Evolutionary conservation across 2,888 invertebrate species (phyloP).

Genomic region (Agrilus biguttatus): DNA sequence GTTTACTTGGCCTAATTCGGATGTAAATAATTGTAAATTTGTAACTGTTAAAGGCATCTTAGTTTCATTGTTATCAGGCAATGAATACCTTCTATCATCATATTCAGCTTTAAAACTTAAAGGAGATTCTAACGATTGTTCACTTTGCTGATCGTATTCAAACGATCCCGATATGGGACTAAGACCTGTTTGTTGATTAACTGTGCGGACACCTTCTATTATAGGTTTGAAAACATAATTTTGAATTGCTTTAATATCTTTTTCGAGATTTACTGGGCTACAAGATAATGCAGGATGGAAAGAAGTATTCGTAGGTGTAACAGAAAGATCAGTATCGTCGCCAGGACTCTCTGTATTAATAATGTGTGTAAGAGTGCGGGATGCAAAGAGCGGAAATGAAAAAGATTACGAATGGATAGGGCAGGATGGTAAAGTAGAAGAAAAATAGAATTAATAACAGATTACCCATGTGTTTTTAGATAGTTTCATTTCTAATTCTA

Average conservation of each 20-base stretch:
- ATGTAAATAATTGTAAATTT: constrained; percentile 27
- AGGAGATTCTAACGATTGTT: constrained; percentile 4
- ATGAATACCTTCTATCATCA: constrained; percentile 11
- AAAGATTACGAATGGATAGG: not conserved
- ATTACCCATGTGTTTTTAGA: no score
- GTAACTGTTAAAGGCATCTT: constrained; percentile 47
- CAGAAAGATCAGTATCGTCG: constrained; percentile 16
- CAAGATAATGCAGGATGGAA: constrained; percentile 12
- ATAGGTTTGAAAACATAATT: constrained; percentile 13
- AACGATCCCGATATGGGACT: constrained; percentile 28
- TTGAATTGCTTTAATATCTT: constrained; percentile 2
- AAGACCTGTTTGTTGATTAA: not conserved
- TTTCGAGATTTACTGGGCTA: no score
- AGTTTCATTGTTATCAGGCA: constrained; percentile 47
- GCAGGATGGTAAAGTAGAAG: constrained; percentile 1
- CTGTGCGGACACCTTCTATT: not conserved
- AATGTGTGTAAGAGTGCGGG: constrained; percentile 9
- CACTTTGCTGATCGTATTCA: constrained; percentile 21
- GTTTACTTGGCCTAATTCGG: constrained; percentile 13
- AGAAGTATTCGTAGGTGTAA: constrained; percentile 25
- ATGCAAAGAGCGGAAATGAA: constrained; percentile 10
- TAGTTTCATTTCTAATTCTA: no score
- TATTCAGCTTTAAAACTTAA: not conserved
- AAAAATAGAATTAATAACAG: constrained; percentile 2
- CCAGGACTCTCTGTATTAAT: constrained; percentile 3